Evolutionary conservation across 2,888 invertebrate genomes (phyloP), one percentile per base, ranked within the genome.

Genomic region (Geotrupes spiniger): DNA sequence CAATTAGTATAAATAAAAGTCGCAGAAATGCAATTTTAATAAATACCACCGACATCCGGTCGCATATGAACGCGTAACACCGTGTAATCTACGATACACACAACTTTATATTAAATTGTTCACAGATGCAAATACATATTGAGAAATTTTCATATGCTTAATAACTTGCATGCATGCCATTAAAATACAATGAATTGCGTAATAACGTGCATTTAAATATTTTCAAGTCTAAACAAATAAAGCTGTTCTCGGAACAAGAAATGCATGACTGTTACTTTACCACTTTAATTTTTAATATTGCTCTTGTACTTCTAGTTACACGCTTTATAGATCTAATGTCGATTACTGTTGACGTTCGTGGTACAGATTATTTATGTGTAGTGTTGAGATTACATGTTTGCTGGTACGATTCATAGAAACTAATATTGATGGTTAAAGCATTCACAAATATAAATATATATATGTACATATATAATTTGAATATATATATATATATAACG

Each of bases 261-360:
- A 39, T 26, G 27, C 39, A 39, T 26, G 26, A 39, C 14, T 39
- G 14, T 26, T 39, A 12, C 26, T 39, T 39, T 39, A 26, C 39
- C 26, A 39, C 26, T 39, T 21, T 8, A 14, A 21, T 39, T 39
- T 39, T 39, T 39, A 39, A 39, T 26, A 39, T n/a, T 39, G 21
- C 39, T 26, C 26, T 39, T 39, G 39, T 26, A 39, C 10, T 26
- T 39, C 39, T 26, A 39, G 39, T 26, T 39, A 39, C 39, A 39
- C 17, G 39, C 39, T 39, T 39, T 39, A 39, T 21, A 39, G 39
- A 39, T 39, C 39, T 39, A 39, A 25, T 39, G 39, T 39, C 21
- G 39, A 39, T 39, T 39, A 26, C 21, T 39, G 39, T 16, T 15
- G 27, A 26, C 36, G 39, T 39, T 39, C 27, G 26, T 39, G 27